Conservation (phyloP, 2,888 invertebrate species). For the Brachyptera risi region DNA sequence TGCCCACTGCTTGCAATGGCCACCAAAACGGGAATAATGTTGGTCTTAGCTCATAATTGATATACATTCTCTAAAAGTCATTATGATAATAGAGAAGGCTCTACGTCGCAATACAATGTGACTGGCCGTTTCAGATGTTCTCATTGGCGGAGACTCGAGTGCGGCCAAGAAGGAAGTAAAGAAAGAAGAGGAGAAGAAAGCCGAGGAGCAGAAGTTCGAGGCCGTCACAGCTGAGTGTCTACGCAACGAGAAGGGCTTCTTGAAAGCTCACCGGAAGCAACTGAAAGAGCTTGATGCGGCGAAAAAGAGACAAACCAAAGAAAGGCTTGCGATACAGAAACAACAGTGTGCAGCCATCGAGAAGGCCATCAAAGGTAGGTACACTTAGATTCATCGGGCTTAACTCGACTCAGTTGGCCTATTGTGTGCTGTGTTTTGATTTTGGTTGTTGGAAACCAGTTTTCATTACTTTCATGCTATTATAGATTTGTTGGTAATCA, state of each 20-base stretch:
- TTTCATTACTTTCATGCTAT: no score
- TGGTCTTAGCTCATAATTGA: no score
- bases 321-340: slow-evolving; percentile 85
- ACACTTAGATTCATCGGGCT: no score
- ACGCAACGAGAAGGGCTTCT: slow-evolving; percentile 83
- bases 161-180: slow-evolving; percentile 48
- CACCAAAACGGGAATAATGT: no score
- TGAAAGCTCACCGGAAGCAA: slow-evolving; percentile 91
- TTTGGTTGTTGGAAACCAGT: no score
- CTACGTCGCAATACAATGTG: no score
- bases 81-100: no score
- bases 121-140: slow-evolving; percentile 22
- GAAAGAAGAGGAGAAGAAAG: slow-evolving; percentile 55
- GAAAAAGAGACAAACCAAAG: slow-evolving; percentile 90
- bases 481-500: no score
- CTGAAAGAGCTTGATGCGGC: slow-evolving; percentile 91
- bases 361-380: slow-evolving; percentile 78
- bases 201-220: slow-evolving; percentile 69
- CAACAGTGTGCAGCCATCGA: slow-evolving; percentile 87
- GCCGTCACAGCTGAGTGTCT: slow-evolving; percentile 85
- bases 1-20: no score
- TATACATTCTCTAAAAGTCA: no score
- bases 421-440: no score
- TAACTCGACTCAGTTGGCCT: no score
- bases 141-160: slow-evolving; percentile 30